Evolutionary conservation across 2,113 vertebrate species (phyloP).

Genomic region (Xenus cinereus): DNA sequence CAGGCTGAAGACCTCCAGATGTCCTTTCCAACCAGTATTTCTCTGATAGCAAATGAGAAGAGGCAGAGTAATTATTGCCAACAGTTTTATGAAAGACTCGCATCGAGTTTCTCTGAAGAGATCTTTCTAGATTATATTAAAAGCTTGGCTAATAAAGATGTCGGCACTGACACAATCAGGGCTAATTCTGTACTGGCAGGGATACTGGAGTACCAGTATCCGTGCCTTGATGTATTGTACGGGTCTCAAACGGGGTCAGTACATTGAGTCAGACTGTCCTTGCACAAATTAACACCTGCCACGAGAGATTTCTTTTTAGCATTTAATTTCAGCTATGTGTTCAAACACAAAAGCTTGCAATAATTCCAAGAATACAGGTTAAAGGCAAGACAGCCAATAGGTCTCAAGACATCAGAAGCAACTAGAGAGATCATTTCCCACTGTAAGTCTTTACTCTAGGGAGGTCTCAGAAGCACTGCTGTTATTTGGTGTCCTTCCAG

Average conservation of each 20-base stretch:
- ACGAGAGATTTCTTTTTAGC: background rate
- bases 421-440: background rate
- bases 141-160: background rate
- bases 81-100: background rate
- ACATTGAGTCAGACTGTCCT: background rate
- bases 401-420: background rate
- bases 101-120: background rate
- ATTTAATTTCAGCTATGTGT: background rate
- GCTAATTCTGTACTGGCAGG: background rate
- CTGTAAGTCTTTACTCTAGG: background rate
- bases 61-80: background rate
- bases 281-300: background rate
- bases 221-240: background rate
- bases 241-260: background rate
- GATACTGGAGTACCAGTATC: background rate
- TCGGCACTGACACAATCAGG: background rate
- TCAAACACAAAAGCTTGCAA: background rate
- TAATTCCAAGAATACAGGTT: background rate
- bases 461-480: background rate
- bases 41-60: background rate
- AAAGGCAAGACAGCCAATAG: background rate
- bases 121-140: background rate
- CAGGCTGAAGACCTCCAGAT: background rate
- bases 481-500: slow-evolving; percentile 22
- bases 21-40: background rate